Evolutionary conservation across 2,797 vertebrate genomes (phyloP).

Genomic region (Myotis vivesi): DNA sequence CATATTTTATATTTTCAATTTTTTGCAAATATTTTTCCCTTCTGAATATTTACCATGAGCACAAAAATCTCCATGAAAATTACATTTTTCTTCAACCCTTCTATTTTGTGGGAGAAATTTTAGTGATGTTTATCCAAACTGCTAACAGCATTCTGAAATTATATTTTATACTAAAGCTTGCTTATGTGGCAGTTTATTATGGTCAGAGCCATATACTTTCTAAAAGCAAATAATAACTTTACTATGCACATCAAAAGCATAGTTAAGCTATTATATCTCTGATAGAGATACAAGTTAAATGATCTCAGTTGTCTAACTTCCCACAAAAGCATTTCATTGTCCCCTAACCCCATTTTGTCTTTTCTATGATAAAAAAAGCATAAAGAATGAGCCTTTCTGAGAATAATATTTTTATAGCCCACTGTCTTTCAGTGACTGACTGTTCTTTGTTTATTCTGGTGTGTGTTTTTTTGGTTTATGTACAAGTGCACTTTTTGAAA

Average conservation of each 20-base stretch:
- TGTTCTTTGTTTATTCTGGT: slow-evolving; percentile 16
- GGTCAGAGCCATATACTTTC: not conserved
- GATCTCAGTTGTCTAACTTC: slow-evolving; percentile 6
- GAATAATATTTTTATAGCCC: not conserved
- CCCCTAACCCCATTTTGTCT: slow-evolving; percentile 36
- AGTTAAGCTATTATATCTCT: not conserved
- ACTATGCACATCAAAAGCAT: slow-evolving; percentile 16
- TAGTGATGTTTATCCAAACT: not conserved
- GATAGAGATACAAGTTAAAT: not conserved
- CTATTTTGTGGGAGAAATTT: not conserved
- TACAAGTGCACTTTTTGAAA: slow-evolving; percentile 41
- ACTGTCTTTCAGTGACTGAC: slow-evolving; percentile 46
- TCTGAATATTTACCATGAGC: not conserved
- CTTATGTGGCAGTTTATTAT: slow-evolving; percentile 8
- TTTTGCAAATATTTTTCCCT: not conserved
- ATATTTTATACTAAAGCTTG: slow-evolving; percentile 20
- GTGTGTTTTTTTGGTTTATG: slow-evolving; percentile 15
- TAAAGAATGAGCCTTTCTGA: slow-evolving; percentile 26
- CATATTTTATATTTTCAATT: not conserved
- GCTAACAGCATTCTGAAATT: slow-evolving; percentile 2
- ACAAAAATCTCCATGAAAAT: not conserved
- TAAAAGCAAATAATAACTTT: slow-evolving; percentile 41
- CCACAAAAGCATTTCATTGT: slow-evolving; percentile 35
- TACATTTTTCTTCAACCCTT: not conserved
- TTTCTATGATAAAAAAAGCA: slow-evolving; percentile 38